phyloP scores from a whole-genome alignment of 2,797 vertebrate genomes.

The Rhinichthys osculus region DNA sequence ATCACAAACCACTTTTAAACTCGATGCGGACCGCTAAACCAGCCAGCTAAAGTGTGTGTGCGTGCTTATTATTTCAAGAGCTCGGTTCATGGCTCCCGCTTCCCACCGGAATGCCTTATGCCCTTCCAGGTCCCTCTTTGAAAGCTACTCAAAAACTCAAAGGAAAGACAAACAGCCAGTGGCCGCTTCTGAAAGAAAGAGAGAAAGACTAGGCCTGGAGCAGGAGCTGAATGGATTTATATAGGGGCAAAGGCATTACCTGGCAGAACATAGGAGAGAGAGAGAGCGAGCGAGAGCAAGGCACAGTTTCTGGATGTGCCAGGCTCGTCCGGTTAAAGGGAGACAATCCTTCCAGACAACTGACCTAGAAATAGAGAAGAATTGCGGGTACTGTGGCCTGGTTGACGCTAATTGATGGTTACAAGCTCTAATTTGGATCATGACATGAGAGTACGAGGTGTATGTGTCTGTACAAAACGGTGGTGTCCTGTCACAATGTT shows the following conservation, averaged over 20 bases:
- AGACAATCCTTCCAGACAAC: conserved; percentile 43
- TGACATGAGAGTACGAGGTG: conserved; percentile 21
- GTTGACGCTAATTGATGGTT: conserved; percentile 59
- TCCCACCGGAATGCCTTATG: conserved; percentile 67
- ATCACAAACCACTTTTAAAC: conserved; percentile 3
- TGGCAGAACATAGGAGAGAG: conserved; percentile 18
- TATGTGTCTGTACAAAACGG: conserved; percentile 16
- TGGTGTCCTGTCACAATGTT: neutral
- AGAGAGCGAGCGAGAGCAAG: neutral
- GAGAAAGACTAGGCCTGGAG: conserved; percentile 28
- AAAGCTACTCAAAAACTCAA: conserved; percentile 75
- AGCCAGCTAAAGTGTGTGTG: conserved; percentile 5
- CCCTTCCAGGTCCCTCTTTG: conserved; percentile 74
- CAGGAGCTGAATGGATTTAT: conserved; percentile 28
- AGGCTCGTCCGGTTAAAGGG: conserved; percentile 21
- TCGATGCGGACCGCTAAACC: neutral
- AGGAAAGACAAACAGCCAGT: conserved; percentile 56
- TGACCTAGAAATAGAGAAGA: conserved; percentile 52
- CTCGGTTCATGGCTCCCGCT: conserved; percentile 64
- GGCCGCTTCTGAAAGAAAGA: conserved; percentile 49
- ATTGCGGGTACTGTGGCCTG: neutral
- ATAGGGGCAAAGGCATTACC: conserved; percentile 11
- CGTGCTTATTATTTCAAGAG: conserved; percentile 53
- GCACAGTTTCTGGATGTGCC: conserved; percentile 35
- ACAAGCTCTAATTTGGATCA: conserved; percentile 55